Evolutionary conservation across 2,797 vertebrate genomes (phyloP).

Genomic region (Cossypha niveicapilla): DNA sequence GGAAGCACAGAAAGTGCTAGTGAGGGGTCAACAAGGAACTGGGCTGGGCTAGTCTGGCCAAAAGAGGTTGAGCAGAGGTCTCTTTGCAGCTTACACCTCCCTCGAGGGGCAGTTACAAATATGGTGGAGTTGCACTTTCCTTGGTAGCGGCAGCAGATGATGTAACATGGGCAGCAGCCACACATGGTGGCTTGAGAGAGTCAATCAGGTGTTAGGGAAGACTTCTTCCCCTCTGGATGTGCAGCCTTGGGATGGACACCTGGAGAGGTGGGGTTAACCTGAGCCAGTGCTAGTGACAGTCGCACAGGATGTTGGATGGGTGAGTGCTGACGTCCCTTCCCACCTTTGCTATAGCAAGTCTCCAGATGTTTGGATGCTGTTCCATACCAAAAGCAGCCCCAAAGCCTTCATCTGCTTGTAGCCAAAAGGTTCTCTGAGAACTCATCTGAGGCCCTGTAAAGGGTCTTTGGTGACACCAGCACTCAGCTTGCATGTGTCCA

Average conservation of each 20-base stretch:
- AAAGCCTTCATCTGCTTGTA: background rate
- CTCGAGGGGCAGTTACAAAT: background rate
- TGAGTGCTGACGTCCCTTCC: background rate
- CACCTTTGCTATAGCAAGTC: accelerated
- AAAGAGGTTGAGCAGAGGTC: background rate
- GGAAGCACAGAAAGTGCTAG: background rate
- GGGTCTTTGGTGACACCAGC: background rate
- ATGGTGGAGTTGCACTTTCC: background rate
- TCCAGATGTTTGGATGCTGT: background rate
- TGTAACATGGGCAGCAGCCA: accelerated
- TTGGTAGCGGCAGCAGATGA: accelerated
- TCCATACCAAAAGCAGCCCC: background rate
- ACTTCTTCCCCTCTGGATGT: background rate
- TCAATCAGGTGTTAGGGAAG: background rate
- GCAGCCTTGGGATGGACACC: background rate
- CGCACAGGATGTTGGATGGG: background rate
- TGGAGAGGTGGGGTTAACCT: background rate
- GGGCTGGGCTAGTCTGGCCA: background rate
- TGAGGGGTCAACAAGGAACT: background rate
- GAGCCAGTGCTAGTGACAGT: background rate
- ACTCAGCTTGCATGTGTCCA: accelerated
- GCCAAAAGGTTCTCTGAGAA: background rate
- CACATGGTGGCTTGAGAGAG: background rate
- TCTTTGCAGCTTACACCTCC: background rate
- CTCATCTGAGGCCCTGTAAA: background rate